A percentile compares a stretch with the other conserved stretches of the same genome.
phyloP scores from a whole-genome alignment of 1,140 invertebrate species.

The Megalopta genalis region DNA sequence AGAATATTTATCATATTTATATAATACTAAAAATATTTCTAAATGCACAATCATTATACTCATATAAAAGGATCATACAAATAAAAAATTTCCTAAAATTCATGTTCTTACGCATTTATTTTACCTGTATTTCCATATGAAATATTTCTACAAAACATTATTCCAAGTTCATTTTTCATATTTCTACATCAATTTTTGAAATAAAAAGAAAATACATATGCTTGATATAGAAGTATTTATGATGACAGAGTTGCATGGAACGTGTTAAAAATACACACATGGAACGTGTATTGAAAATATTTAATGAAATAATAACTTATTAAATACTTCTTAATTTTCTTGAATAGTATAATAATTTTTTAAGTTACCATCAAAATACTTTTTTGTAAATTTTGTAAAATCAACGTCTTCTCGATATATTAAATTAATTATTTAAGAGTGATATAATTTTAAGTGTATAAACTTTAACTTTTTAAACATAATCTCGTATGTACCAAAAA shows the following conservation, averaged over 20 bases:
- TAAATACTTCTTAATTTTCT: not conserved
- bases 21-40: too few species aligned
- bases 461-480: not conserved
- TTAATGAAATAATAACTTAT: not conserved
- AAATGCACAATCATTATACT: not conserved
- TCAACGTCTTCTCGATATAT: not conserved
- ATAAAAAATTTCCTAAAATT: not conserved
- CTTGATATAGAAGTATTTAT: not conserved
- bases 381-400: too few species aligned
- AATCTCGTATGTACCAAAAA: too few species aligned
- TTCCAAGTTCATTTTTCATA: not conserved
- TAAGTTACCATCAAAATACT: too few species aligned
- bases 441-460: not conserved
- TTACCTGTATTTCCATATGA: not conserved
- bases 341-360: not conserved
- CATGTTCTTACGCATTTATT: not conserved
- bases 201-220: not conserved
- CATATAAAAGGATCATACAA: not conserved
- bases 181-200: not conserved
- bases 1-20: too few species aligned
- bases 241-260: not conserved
- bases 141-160: not conserved
- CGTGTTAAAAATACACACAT: too few species aligned
- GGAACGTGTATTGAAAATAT: not conserved
- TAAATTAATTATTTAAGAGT: not conserved